Base-by-base conservation (phyloP, 2,113 vertebrate species). In the Columbina picui region DNA sequence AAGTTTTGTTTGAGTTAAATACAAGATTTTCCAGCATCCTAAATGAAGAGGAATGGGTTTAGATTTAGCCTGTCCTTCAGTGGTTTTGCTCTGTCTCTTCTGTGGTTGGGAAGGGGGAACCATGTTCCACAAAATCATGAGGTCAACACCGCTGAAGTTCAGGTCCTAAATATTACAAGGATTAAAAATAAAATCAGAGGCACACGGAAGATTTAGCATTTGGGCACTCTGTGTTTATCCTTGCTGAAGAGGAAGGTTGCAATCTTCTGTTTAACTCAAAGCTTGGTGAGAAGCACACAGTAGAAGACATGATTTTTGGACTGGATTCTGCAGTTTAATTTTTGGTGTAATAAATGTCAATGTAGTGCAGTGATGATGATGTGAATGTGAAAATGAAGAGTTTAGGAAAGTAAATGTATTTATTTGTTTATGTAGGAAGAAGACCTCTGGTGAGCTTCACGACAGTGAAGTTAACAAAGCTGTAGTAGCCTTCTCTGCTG, bases 191-290 rank as follows among this genome's bases (percentile, higher is more conserved):
- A 82, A 83, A 34, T 23, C 56, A 50, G 87, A 93, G n/a, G 21
- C 30, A 65, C 63, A 49, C 21, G 76, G 52, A 73, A 70, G 39
- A 73, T 65, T 32, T 83, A 76, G 41, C 25, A 30, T 91, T 63
- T 10, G 32, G 38, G 8, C 67, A 73, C 22, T 96, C 75, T 57
- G 78, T 90, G 64, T 94, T 93, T 95, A 89, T 90, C 32, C 47
- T 91, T 93, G 87, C 84, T 95, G 65, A 52, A n/a, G 63, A 87
- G 76, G 81, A 91, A 94, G 49, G 20, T 76, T 95, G 41, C 80
- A 47, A 5, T 86, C 20, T 30, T 71, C 56, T 90, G 30, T 84
- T 69, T 89, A 41, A 94, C 78, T 61, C 56, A 34, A 36, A 73
- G 36, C 49, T 92, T 0, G 1, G 3, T 1, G 4, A 67, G 55